These are phyloP conservation scores for Selenia dentaria DNA, from an alignment of 2,888 invertebrate species.

Conservation along the genomic window DNA sequence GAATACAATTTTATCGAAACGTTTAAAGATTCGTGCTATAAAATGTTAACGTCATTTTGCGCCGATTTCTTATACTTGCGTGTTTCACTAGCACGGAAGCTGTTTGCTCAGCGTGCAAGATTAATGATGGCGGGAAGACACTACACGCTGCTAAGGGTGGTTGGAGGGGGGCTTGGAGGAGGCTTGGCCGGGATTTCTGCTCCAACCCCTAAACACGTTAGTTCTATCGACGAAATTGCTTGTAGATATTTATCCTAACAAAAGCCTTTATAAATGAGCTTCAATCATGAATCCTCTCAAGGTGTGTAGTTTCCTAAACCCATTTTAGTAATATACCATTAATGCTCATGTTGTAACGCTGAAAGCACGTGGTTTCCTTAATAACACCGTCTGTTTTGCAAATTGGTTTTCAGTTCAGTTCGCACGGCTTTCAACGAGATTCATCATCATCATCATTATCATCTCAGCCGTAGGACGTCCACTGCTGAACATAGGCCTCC, in stretches of 20 bases:
- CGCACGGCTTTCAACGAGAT: too few relatives aligned
- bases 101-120: constrained; percentile 74
- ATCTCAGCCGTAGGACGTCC: too few relatives aligned
- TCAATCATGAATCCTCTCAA: constrained; percentile 46
- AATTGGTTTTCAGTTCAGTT: constrained; percentile 21
- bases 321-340: not conserved
- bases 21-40: constrained; percentile 3
- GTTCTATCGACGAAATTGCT: constrained; percentile 54
- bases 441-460: too few relatives aligned
- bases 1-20: too few relatives aligned
- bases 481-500: too few relatives aligned
- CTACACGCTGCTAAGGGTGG: constrained; percentile 45
- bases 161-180: constrained; percentile 36
- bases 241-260: constrained; percentile 50
- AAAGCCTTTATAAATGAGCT: constrained; percentile 56
- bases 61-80: constrained; percentile 25
- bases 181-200: constrained; percentile 45
- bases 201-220: constrained; percentile 40
- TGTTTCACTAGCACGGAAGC: constrained; percentile 40
- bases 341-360: constrained; percentile 1
- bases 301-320: constrained; percentile 13
- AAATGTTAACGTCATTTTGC: constrained; percentile 22
- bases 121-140: constrained; percentile 74
- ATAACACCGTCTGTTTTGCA: constrained; percentile 10
- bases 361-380: constrained; percentile 3